These are phyloP conservation scores for Trachelus stipa DNA, from an alignment of 2,888 invertebrate species.

Conservation along the genomic window DNA sequence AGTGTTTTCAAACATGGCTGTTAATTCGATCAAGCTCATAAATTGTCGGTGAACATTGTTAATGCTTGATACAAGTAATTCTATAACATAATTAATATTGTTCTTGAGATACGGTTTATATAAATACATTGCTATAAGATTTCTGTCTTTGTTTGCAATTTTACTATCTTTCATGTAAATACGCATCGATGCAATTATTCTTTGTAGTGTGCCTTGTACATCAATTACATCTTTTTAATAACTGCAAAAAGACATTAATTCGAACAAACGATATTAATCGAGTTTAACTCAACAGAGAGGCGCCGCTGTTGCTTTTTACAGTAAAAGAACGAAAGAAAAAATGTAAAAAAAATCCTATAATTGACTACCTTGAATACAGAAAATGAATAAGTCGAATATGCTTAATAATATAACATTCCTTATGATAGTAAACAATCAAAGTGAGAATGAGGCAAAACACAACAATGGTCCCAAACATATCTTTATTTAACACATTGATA, in stretches of 20 bases:
- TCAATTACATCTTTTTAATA: not conserved
- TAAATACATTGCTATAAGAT: not conserved
- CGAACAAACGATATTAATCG: not conserved
- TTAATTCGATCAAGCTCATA: not conserved
- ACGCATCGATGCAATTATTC: not conserved
- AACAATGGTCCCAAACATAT: not conserved
- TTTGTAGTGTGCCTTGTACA: not conserved
- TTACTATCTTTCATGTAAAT: not conserved
- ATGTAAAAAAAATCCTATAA: not conserved
- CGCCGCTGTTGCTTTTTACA: not conserved
- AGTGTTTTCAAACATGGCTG: not conserved
- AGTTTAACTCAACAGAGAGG: not conserved
- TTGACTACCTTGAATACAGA: not conserved
- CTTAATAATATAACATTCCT: not conserved
- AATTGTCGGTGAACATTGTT: not conserved
- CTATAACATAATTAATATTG: not conserved
- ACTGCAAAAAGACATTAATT: not conserved
- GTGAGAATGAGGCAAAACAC: not conserved
- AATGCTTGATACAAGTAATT: not conserved
- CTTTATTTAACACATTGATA: not conserved
- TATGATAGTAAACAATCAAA: not conserved
- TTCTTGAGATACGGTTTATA: not conserved
- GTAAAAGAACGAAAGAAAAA: not conserved
- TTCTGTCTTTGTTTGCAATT: not conserved
- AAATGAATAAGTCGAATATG: not conserved